Base-by-base conservation (phyloP, 2,888 invertebrate species). In the Trissolcus japonicus region DNA sequence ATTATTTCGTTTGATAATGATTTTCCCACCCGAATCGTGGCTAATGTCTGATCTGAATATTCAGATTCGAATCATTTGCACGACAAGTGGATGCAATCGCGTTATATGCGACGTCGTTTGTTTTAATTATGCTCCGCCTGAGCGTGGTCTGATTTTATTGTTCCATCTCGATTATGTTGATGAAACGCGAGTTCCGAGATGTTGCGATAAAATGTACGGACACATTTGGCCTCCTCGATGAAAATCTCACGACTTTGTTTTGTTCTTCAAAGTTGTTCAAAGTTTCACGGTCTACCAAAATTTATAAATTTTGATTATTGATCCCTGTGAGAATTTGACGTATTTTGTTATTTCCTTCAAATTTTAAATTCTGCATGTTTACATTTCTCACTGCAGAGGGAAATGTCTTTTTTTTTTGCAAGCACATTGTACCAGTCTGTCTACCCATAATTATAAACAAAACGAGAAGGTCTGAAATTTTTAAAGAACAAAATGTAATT, bases 401-500 rank as follows among this genome's bases (percentile, higher is more conserved):
- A 35, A 35, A 35, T 1, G 35, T 35, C 9, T 35, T 35, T 35
- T 11, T 35, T 11, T 35, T 7, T 11, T 35, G 35, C 35, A 9
- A 35, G 11, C 35, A 35, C 35, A 35, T 11, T 35, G 35, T 35
- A 35, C 35, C 35, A 35, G 35, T 35, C 35, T 9, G 35, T 35
- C 35, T 35, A 2, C 35, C 35, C 35, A 57, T 59, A 63, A 57
- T 71, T 57, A 57, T 63, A 71, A 71, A 63, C 46, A 71, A 57
- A 55, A 55, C 50, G 61, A 56, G 56, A 61, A 62, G 54, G 50
- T 25, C 16, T 19, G 17, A 57, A 59, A 66, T 55, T 46, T 54
- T 68, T 68, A 59, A 69, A 55, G 66, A 73, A 67, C 50, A 67
- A 50, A 83, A 69, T 78, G 69, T 74, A 84, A 84, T 80, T 81